Base-by-base conservation (phyloP, 2,797 vertebrate species). In the Telmatherina bonti region DNA sequence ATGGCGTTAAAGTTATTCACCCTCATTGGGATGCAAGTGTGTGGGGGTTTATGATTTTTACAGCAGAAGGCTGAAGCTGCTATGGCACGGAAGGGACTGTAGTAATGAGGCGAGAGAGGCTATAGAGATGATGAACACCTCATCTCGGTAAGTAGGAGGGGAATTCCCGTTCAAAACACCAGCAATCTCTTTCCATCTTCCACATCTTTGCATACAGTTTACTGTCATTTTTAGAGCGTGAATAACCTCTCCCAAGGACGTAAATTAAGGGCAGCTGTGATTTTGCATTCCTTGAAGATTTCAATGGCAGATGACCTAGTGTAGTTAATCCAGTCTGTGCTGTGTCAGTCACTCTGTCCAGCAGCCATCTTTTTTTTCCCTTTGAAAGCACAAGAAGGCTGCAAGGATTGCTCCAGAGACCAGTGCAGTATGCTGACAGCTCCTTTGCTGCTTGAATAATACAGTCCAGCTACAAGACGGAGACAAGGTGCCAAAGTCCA, bases 401-500 rank as follows among this genome's bases (percentile, higher is more conserved):
- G 77, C 78, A 53, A 59, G 47, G 88, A 90, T 91, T 88, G 88
- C 92, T 91, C 76, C 83, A 85, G 86, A 90, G 86, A 82, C 72
- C 33, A 13, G 64, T 55, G 55, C 68, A 77, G 82, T 80, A 79
- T 73, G 70, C 89, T 90, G 88, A 89, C 86, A 90, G 83, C 74
- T 89, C 77, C 76, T 81, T 71, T 74, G 78, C 92, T 87, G 85
- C 79, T 81, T 90, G 85, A 92, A 92, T 93, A 90, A 93, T 85
- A 93, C 89, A 88, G 85, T 86, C 81, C 86, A 81, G 83, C 88
- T 87, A 76, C 76, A 83, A 76, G 89, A 91, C 88, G 91, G 85
- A 93, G 92, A 94, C 90, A 89, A 94, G 93, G 93, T 95, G 93
- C 94, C 94, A 95, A 93, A 93, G 92, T 94, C 95, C 93, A 95